A percentile compares a stretch with the other conserved stretches of the same genome.
phyloP scores from a whole-genome alignment of 64 coral and sea anemone genomes.

The Acropora tenuis region DNA sequence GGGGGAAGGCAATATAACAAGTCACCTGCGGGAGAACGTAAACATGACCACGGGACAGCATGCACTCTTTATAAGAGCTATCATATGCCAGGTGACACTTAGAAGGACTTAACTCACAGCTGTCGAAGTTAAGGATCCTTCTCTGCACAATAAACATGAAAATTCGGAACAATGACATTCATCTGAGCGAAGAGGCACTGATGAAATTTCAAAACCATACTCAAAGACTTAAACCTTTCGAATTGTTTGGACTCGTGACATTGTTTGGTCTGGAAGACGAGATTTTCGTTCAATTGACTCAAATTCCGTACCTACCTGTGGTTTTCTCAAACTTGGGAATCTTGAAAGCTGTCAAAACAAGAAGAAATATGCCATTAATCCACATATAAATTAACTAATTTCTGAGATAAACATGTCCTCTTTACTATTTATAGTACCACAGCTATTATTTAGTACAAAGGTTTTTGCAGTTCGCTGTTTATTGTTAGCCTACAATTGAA shows the following conservation, averaged over 20 bases:
- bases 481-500: neutral
- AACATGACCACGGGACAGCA: neutral
- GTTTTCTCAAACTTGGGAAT: constrained; percentile 33
- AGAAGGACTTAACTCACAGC: neutral
- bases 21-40: neutral
- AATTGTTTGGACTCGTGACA: too few relatives aligned
- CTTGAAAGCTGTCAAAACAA: constrained; percentile 40
- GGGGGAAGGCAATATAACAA: neutral
- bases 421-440: constrained; percentile 8
- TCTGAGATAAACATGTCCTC: neutral
- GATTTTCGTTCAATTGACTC: neutral
- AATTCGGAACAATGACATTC: neutral
- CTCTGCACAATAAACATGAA: neutral
- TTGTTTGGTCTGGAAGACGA: neutral
- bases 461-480: neutral
- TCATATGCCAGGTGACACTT: neutral
- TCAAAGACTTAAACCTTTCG: too few relatives aligned
- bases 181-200: too few relatives aligned
- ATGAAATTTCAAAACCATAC: too few relatives aligned
- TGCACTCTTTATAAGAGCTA: neutral
- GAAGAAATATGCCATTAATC: constrained; percentile 14
- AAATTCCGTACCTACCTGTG: neutral
- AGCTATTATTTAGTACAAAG: neutral
- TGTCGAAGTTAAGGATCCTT: neutral
- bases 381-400: neutral